These are phyloP conservation scores for Metridium senile DNA, from an alignment of 92 coral and sea anemone genomes.

Conservation along the genomic window DNA sequence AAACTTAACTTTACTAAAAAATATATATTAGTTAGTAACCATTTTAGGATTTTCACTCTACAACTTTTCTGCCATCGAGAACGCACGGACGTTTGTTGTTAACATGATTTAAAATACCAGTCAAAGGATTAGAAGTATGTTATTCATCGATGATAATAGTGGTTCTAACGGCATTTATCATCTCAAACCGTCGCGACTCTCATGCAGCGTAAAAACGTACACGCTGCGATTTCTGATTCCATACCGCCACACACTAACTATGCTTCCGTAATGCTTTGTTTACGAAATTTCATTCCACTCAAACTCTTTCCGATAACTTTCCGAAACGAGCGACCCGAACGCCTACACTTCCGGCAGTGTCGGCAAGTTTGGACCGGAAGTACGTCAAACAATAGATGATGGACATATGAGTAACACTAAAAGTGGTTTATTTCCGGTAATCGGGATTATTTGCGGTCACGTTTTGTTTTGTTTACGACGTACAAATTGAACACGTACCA, in stretches of 20 bases:
- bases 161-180: background rate
- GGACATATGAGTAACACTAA: constrained; percentile 28
- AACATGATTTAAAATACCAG: too few relatives aligned
- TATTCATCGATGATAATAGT: too few relatives aligned
- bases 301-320: constrained; percentile 12
- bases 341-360: constrained; percentile 42
- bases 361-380: constrained; percentile 40
- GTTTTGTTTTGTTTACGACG: constrained; percentile 21
- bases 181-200: constrained; percentile 4
- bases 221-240: background rate
- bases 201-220: background rate
- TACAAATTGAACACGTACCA: background rate
- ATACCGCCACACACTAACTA: background rate
- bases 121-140: too few relatives aligned
- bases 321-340: constrained; percentile 26
- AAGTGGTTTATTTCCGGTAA: constrained; percentile 39
- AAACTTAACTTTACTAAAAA: too few relatives aligned
- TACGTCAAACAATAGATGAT: constrained; percentile 55
- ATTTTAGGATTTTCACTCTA: too few relatives aligned
- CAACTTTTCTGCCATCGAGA: too few relatives aligned
- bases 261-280: constrained; percentile 31
- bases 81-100: too few relatives aligned
- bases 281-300: background rate
- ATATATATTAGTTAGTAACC: too few relatives aligned
- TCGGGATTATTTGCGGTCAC: constrained; percentile 27